Evolutionary conservation across 2,797 vertebrate genomes (phyloP), one percentile per base, ranked within the genome.

Genomic region (Cyclopterus lumpus): DNA sequence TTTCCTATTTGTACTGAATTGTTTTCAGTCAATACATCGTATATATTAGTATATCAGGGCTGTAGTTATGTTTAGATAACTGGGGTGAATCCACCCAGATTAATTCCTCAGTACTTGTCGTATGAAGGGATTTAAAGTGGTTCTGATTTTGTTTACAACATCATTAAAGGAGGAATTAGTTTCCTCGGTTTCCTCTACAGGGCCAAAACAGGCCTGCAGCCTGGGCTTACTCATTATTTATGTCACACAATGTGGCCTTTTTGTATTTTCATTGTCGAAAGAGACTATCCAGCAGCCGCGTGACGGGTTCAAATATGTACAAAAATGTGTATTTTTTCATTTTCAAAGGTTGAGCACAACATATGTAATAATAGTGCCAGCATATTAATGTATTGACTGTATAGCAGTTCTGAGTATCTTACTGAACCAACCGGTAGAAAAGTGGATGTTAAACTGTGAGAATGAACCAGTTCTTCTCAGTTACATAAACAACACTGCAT

Each of bases 201-300:
- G 81, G 81, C 86, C 83, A 84, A 82, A 82, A n/a, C 83, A 75
- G 84, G 76, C 91, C 90, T 26, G 59, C 34, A 90, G 89, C 86
- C 86, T 87, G 63, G 20, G 77, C 80, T 91, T 83, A 89, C 83
- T 90, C 86, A 88, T 88, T 85, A 89, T 89, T 90, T 87, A 86
- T 86, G 91, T 85, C 79, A 85, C 73, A 84, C 81, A 73, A 77
- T 90, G 80, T 82, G 85, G 80, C 83, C 77, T 79, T 89, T 79
- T 24, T 81, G 53, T 73, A 54, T 85, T 73, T 14, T 78, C 22
- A n/a, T 69, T 84, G 88, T 86, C 88, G 85, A 55, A 76, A 73
- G 67, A 85, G 80, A 86, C 80, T 70, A 83, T 77, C 22, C 83
- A 67, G 55, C 73, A 75, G 68, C 51, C 14, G 11, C 60, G 54